These are phyloP conservation scores for Choloepus didactylus DNA, from an alignment of 2,797 vertebrate genomes.

Conservation along the genomic window DNA sequence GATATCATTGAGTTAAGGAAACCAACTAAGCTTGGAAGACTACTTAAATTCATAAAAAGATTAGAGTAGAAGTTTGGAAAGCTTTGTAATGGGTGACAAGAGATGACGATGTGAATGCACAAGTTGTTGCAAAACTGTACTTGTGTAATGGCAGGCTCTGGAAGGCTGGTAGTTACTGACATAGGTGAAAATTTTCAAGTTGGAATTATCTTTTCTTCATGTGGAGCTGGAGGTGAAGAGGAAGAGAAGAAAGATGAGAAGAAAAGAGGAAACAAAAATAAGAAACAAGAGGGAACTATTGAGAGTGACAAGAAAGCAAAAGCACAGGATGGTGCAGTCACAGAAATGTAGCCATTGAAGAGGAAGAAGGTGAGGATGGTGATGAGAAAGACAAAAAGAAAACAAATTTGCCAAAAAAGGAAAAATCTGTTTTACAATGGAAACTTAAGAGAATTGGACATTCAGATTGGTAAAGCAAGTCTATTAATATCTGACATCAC, in stretches of 20 bases:
- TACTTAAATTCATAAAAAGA: background rate
- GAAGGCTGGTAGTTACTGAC: constrained; percentile 98
- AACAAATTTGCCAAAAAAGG: constrained; percentile 96
- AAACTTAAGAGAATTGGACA: constrained; percentile 98
- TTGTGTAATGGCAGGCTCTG: constrained; percentile 99
- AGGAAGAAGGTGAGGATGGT: constrained; percentile 95
- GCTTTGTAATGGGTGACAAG: background rate
- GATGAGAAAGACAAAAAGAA: constrained; percentile 96
- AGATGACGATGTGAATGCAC: background rate
- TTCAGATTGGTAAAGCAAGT: constrained; percentile 99
- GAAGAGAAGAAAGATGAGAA: constrained; percentile 91
- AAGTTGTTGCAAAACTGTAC: constrained; percentile 75
- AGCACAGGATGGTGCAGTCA: constrained; percentile 98
- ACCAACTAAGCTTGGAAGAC: background rate
- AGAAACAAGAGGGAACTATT: constrained; percentile 97
- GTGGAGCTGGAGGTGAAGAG: constrained; percentile 93
- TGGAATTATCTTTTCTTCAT: constrained; percentile 99
- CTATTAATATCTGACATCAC: constrained; percentile 99
- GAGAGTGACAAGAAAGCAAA: constrained; percentile 99
- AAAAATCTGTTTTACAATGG: constrained; percentile 99
- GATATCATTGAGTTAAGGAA: background rate
- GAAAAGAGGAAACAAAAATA: constrained; percentile 94
- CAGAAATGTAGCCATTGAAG: constrained; percentile 99
- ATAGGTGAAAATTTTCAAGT: constrained; percentile 99
- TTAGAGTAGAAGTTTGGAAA: background rate